Conservation (phyloP, 1,140 invertebrate species). For the Leptonema lineaticorne region DNA sequence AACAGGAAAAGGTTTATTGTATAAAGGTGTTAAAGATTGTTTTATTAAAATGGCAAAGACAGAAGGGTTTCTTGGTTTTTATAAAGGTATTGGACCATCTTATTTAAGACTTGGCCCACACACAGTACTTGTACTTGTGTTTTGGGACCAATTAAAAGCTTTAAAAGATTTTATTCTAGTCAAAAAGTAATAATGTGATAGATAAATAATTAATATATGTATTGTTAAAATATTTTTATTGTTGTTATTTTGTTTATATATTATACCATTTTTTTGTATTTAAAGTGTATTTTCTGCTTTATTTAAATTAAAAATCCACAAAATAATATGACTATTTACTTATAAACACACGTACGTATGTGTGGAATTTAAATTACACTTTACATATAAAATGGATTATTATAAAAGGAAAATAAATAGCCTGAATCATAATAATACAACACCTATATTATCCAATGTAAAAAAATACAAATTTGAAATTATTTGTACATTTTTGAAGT, state of each 20-base stretch:
- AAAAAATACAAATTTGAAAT: too few relatives aligned
- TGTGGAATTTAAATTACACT: too few relatives aligned
- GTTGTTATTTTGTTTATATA: neutral
- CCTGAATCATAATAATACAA: too few relatives aligned
- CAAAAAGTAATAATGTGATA: constrained; percentile 5
- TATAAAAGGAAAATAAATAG: too few relatives aligned
- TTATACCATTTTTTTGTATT: neutral
- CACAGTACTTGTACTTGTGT: constrained; percentile 79
- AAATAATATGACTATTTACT: too few relatives aligned
- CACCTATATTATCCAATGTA: too few relatives aligned
- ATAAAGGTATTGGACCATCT: constrained; percentile 83
- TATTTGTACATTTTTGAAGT: too few relatives aligned
- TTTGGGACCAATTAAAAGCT: constrained; percentile 79
- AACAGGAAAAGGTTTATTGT: constrained; percentile 69
- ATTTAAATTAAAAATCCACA: too few relatives aligned
- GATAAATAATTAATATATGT: neutral
- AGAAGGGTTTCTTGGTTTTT: constrained; percentile 79
- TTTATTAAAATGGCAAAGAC: constrained; percentile 71
- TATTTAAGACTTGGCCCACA: constrained; percentile 86
- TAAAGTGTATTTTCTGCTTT: neutral
- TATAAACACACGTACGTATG: too few relatives aligned
- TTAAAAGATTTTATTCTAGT: constrained; percentile 45
- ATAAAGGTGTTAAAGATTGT: constrained; percentile 77
- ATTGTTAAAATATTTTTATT: neutral
- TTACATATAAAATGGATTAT: too few relatives aligned